Base-by-base conservation (phyloP, 2,888 invertebrate species). In the Nudaria mundana region DNA sequence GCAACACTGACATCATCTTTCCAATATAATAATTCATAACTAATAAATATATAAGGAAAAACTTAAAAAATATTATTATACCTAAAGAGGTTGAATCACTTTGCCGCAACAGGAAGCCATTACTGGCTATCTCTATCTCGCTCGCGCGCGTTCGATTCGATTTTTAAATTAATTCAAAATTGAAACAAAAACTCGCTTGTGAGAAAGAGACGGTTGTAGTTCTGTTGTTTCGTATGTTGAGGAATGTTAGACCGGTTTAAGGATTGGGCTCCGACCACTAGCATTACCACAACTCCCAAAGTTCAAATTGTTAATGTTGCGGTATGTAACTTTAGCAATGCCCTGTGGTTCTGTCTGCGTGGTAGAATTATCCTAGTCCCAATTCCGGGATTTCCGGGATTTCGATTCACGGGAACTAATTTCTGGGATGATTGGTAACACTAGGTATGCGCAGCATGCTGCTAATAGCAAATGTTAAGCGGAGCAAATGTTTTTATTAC, bases 81-180 rank as follows among this genome's bases (percentile, higher is more conserved):
- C 22, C 2, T 20, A 20, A 20, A 18, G 13, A 10, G 18, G 41
- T 55, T 41, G 30, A 58, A 54, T 40, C 34, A 34, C n/a, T n/a
- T 31, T 30, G 32, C 41, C 44, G 42, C 48, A 55, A 50, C 25
- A 25, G 34, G 39, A 38, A 45, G 20, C 34, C 13, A 11, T 18
- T 14, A 25, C 7, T 18, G 3, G 13, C 5, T 16, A 23, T 35
- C 30, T 30, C 40, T 44, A 24, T 64, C 63, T 45, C 66, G 18
- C 37, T 63, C 55, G 10, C 25, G 39, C 57, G 13, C 36, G 29
- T 18, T 37, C 7, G 43, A 11, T 49, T 44, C 48, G 52, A 61
- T 65, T 69, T 64, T 49, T 54, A 67, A 71, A 59, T 60, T 54
- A 65, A 59, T 64, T 63, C 40, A 58, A 20, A 64, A 52, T 69